Evolutionary conservation across 2,797 vertebrate species (phyloP).

Genomic region (Phrynocephalus forsythii): DNA sequence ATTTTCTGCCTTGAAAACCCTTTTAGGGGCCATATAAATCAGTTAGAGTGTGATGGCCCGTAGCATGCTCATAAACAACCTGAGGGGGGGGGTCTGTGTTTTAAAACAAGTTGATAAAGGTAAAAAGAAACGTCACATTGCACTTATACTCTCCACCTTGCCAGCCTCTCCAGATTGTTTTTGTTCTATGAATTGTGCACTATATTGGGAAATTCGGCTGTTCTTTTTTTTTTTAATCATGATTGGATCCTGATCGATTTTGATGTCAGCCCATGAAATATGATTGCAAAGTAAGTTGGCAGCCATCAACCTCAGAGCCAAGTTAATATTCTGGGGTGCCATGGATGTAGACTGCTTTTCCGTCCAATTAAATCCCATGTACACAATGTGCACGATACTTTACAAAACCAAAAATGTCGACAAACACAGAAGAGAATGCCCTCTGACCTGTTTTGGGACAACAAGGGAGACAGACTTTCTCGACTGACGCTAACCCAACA

Average conservation of each 20-base stretch:
- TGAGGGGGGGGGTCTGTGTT: neutral
- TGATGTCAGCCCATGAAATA: slow-evolving; percentile 26
- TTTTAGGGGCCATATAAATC: too few species aligned
- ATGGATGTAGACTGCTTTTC: slow-evolving; percentile 23
- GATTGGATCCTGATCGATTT: slow-evolving; percentile 30
- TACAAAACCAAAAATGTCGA: neutral
- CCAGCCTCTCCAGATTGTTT: neutral
- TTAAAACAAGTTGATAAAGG: neutral
- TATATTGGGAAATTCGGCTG: neutral
- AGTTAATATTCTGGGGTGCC: slow-evolving; percentile 6
- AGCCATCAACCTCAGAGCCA: neutral
- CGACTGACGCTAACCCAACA: too few species aligned
- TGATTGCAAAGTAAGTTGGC: neutral
- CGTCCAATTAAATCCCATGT: slow-evolving; percentile 38
- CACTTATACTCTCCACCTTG: neutral
- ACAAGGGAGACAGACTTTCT: neutral
- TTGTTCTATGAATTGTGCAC: slow-evolving; percentile 1
- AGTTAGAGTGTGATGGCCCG: too few species aligned
- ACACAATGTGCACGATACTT: neutral
- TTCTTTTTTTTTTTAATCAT: slow-evolving; percentile 35
- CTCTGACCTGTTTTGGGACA: too few species aligned
- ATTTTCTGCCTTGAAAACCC: too few species aligned
- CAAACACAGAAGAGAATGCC: neutral
- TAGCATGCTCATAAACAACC: slow-evolving; percentile 6
- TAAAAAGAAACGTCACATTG: neutral